phyloP scores from a whole-genome alignment of 2,888 invertebrate species.

The Mantis religiosa region DNA sequence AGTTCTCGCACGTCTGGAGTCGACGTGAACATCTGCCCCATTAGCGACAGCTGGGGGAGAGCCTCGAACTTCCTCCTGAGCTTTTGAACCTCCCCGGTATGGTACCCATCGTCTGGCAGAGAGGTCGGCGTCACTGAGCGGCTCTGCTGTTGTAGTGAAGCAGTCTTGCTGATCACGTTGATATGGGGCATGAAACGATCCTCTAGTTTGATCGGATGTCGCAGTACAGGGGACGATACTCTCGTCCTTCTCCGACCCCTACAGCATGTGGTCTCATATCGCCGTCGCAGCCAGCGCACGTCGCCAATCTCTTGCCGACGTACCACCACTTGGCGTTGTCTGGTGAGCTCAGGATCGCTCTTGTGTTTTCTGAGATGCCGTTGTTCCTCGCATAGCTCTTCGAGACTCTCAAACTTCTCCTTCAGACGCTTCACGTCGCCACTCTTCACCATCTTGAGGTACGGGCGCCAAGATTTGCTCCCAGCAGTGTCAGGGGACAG shows the following conservation, averaged over 20 bases:
- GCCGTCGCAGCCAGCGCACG: conserved; percentile 57
- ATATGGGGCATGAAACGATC: conserved; percentile 84
- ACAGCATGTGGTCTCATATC: conserved; percentile 53
- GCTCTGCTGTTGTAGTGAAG: conserved; percentile 53
- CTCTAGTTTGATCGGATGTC: conserved; percentile 58
- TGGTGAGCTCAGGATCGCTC: conserved; percentile 74
- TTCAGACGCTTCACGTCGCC: conserved; percentile 77
- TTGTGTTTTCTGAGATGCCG: conserved; percentile 56
- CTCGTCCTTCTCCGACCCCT: conserved; percentile 50
- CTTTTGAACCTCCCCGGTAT: conserved; percentile 66
- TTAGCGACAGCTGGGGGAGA: conserved; percentile 53
- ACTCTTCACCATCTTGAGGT: conserved; percentile 65
- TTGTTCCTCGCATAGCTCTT: conserved; percentile 43
- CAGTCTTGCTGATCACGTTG: conserved; percentile 84
- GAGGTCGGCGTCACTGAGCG: conserved; percentile 33
- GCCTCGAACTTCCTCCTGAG: conserved; percentile 68
- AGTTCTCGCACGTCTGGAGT: conserved; percentile 74
- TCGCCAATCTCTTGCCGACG: conserved; percentile 53
- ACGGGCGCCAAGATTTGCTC: conserved; percentile 59
- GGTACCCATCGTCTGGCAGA: conserved; percentile 38
- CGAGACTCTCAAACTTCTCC: conserved; percentile 69
- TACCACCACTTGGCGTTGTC: conserved; percentile 50
- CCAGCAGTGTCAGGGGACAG: conserved; percentile 66
- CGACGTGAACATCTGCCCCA: conserved; percentile 76
- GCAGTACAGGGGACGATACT: conserved; percentile 60